Percentiles rank a stretch among this genome's conserved stretches.
phyloP scores from a whole-genome alignment of 2,113 vertebrate genomes.

The Pterocles gutturalis region DNA sequence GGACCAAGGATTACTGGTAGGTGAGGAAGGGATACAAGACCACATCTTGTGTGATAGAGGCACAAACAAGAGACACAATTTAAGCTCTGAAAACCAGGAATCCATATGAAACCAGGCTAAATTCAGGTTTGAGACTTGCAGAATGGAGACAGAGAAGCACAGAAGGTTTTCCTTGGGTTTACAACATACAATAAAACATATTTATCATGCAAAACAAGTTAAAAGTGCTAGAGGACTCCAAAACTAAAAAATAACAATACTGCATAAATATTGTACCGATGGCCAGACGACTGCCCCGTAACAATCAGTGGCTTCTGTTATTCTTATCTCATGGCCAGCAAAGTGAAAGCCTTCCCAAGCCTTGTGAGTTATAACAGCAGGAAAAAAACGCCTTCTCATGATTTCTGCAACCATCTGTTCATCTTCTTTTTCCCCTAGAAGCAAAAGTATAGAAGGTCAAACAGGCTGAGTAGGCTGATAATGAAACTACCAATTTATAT shows the following conservation, averaged over 20 bases:
- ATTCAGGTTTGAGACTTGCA: background rate
- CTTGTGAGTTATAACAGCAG: constrained; percentile 74
- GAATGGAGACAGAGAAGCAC: background rate
- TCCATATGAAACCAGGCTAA: background rate
- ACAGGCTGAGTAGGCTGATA: background rate
- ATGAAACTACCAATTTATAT: background rate
- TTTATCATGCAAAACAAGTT: background rate
- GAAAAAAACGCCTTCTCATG: constrained; percentile 83
- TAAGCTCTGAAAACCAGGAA: background rate
- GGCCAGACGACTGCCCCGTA: constrained; percentile 95
- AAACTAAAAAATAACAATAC: background rate
- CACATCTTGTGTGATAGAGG: background rate
- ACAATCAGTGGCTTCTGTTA: constrained; percentile 88
- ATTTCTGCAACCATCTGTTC: constrained; percentile 83
- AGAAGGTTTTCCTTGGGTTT: background rate
- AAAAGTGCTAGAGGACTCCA: background rate
- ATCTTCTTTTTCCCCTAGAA: constrained; percentile 64
- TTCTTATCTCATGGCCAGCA: constrained; percentile 87
- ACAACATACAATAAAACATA: background rate
- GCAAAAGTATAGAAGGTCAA: background rate
- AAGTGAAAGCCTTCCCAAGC: constrained; percentile 91
- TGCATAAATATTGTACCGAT: constrained; percentile 80
- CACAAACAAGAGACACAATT: background rate
- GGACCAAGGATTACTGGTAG: background rate
- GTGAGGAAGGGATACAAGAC: background rate